These are phyloP conservation scores for Eucera pruinosa DNA, from an alignment of 2,888 invertebrate genomes.

Conservation along the genomic window DNA sequence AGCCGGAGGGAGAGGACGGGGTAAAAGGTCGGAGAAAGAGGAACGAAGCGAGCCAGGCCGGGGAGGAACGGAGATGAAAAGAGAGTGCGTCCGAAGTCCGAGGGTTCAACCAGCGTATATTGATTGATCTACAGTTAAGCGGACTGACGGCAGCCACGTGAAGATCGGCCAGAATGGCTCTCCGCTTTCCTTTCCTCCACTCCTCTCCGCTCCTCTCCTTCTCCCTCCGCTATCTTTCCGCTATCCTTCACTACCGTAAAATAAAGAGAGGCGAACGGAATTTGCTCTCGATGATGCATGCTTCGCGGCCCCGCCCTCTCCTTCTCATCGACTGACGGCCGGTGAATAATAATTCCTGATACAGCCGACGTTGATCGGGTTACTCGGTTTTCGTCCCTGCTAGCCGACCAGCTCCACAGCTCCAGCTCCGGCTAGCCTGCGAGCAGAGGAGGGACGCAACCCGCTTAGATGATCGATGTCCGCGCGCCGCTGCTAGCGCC, in stretches of 20 bases:
- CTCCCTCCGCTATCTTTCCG: slow-evolving; percentile 12
- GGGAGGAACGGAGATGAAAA: slow-evolving; percentile 35
- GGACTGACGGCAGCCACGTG: slow-evolving; percentile 76
- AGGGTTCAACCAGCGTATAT: slow-evolving; percentile 76
- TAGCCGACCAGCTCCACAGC: too few species aligned
- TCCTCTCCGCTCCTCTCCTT: slow-evolving; percentile 32
- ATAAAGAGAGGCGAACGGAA: slow-evolving; percentile 72
- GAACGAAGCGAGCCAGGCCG: slow-evolving; percentile 43
- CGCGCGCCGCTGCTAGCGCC: slow-evolving; percentile 43
- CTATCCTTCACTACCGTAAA: slow-evolving; percentile 60
- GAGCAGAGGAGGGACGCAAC: slow-evolving; percentile 43
- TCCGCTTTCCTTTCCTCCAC: slow-evolving; percentile 20
- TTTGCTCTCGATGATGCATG: slow-evolving; percentile 77
- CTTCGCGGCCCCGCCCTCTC: slow-evolving; percentile 66
- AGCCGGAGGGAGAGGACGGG: slow-evolving; percentile 65
- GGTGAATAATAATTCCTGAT: slow-evolving; percentile 76
- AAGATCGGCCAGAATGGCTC: slow-evolving; percentile 65
- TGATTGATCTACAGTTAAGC: slow-evolving; percentile 82
- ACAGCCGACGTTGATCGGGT: slow-evolving; percentile 71
- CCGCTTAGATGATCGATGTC: slow-evolving; percentile 69
- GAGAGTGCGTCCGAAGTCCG: slow-evolving; percentile 44
- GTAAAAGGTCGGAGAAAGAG: slow-evolving; percentile 56
- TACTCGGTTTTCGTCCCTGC: slow-evolving; percentile 66
- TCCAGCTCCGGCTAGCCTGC: too few species aligned
- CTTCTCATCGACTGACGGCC: slow-evolving; percentile 67